A percentile compares a stretch with the other conserved stretches of the same genome.
These are phyloP conservation scores for Drosophila littoralis DNA, from an alignment of 1,140 invertebrate species.

Conservation along the genomic window DNA sequence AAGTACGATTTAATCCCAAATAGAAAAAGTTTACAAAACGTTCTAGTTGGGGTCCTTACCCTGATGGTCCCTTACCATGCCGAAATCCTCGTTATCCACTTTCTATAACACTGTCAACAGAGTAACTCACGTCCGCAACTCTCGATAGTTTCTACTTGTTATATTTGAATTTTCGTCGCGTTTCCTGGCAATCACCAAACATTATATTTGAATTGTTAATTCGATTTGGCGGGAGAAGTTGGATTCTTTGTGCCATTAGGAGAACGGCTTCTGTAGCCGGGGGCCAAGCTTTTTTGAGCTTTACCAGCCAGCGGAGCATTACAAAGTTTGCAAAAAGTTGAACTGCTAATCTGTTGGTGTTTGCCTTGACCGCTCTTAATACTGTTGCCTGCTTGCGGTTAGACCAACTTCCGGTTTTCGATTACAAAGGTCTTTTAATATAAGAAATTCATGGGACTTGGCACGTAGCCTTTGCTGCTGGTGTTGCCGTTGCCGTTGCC, in stretches of 20 bases:
- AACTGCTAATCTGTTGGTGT: constrained; percentile 67
- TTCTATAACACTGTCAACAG: neutral
- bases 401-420: constrained; percentile 72
- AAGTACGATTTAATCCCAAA: too few species aligned
- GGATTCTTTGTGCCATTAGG: constrained; percentile 32
- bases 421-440: constrained; percentile 71
- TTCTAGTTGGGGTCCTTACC: too few species aligned
- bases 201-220: constrained; percentile 45
- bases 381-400: constrained; percentile 61
- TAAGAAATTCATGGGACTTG: constrained; percentile 78
- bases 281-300: constrained; percentile 52
- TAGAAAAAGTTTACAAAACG: too few species aligned
- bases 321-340: constrained; percentile 71
- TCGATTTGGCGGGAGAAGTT: constrained; percentile 5
- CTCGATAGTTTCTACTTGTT: constrained; percentile 21
- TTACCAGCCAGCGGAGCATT: constrained; percentile 29
- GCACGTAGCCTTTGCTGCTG: constrained; percentile 54
- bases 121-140: neutral
- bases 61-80: too few species aligned
- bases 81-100: too few species aligned
- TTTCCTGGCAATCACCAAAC: constrained; percentile 45
- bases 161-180: constrained; percentile 34
- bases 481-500: constrained; percentile 5
- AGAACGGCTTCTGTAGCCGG: neutral
- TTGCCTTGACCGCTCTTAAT: constrained; percentile 41